Evolutionary conservation across 1,140 invertebrate genomes (phyloP).

Genomic region (Atta cephalotes): DNA sequence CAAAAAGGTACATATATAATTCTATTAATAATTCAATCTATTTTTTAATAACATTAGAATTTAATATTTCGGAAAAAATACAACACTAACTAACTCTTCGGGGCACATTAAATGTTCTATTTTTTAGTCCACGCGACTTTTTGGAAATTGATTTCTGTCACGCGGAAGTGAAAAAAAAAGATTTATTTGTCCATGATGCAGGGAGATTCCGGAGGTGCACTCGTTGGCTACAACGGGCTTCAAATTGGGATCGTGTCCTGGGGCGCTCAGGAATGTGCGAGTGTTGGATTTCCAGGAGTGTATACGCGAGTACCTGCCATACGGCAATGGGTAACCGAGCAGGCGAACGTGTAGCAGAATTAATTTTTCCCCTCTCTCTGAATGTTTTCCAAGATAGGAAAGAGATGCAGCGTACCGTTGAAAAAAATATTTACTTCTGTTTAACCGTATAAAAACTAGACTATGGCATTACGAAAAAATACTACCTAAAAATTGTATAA

Average conservation of each 20-base stretch:
- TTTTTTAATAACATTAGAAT: not conserved
- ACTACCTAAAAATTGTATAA: not conserved
- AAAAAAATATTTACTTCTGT: conserved; percentile 55
- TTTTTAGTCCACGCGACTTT: not conserved
- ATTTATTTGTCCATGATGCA: conserved; percentile 73
- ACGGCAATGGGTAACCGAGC: conserved; percentile 73
- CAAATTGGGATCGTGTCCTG: conserved; percentile 88
- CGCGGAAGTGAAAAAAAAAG: conserved; percentile 53
- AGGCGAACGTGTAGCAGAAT: conserved; percentile 67
- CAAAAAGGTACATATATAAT: not conserved
- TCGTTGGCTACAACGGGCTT: conserved; percentile 86
- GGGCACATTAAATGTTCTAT: not conserved
- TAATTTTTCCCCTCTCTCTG: conserved; percentile 40
- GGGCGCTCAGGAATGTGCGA: conserved; percentile 87
- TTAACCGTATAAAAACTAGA: conserved; percentile 25
- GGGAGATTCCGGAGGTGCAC: conserved; percentile 90
- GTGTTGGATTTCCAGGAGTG: conserved; percentile 86
- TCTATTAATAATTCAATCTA: not conserved
- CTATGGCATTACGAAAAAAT: conserved; percentile 22
- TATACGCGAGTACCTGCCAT: conserved; percentile 87
- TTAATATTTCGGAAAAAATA: not conserved
- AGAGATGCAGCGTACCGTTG: conserved; percentile 27
- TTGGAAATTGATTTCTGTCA: conserved; percentile 20
- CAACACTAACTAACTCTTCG: not conserved
- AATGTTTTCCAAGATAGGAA: conserved; percentile 19